These are phyloP conservation scores for Bovichtus diacanthus DNA, from an alignment of 2,797 vertebrate species.

Conservation along the genomic window DNA sequence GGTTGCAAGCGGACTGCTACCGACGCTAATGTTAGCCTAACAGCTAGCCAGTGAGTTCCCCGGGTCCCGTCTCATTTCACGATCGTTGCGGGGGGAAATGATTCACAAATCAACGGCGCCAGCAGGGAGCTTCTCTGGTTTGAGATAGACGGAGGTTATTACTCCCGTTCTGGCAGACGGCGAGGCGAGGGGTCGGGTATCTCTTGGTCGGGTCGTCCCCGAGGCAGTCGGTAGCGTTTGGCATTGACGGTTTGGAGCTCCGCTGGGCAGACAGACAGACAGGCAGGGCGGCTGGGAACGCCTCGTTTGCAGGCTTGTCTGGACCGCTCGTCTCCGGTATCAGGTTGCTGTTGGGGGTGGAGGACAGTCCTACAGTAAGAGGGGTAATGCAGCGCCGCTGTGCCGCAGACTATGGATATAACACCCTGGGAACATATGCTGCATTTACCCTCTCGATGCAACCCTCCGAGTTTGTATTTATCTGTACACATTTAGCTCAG, in stretches of 20 bases:
- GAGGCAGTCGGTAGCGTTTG: conserved; percentile 55
- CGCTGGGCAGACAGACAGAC: conserved; percentile 64
- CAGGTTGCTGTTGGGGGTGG: conserved; percentile 75
- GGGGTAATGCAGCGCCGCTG: conserved; percentile 69
- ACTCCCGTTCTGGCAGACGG: conserved; percentile 41
- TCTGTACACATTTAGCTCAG: not conserved
- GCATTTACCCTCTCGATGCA: conserved; percentile 7
- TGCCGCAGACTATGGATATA: conserved; percentile 71
- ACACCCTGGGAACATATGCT: conserved; percentile 45
- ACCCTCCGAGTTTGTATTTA: not conserved
- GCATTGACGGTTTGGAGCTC: conserved; percentile 53
- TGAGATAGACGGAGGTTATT: not conserved
- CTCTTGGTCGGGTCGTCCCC: conserved; percentile 48
- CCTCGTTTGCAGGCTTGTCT: conserved; percentile 82
- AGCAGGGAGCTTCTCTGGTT: not conserved
- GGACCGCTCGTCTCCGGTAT: conserved; percentile 81
- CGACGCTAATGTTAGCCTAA: conserved; percentile 61
- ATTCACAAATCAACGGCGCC: conserved; percentile 32
- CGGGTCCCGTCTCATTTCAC: conserved; percentile 65
- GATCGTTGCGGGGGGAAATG: not conserved
- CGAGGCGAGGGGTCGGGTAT: conserved; percentile 32
- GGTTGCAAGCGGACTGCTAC: conserved; percentile 41
- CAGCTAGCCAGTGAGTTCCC: conserved; percentile 62
- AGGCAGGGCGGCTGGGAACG: conserved; percentile 80
- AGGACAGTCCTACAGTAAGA: conserved; percentile 45